Evolutionary conservation across 2,113 vertebrate species (phyloP).

Genomic region (Anarhynchus alexandrinus): DNA sequence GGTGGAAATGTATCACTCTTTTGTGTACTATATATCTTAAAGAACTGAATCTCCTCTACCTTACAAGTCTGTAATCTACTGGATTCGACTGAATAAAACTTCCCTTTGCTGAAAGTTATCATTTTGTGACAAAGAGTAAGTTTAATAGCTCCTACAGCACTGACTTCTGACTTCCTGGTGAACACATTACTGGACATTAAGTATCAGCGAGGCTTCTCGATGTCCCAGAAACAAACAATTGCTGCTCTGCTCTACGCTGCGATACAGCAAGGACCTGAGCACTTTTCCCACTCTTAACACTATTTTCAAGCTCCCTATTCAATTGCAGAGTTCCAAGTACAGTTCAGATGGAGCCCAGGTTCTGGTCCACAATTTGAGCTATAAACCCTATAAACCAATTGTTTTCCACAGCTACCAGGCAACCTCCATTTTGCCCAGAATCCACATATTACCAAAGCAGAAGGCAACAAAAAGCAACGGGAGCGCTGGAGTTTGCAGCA

Average conservation of each 20-base stretch:
- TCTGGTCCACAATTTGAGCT: neutral
- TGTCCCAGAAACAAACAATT: neutral
- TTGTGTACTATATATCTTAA: neutral
- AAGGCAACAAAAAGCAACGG: neutral
- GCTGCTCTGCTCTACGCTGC: neutral
- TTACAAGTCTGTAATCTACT: neutral
- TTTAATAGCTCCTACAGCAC: neutral
- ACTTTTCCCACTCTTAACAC: neutral
- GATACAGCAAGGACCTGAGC: neutral
- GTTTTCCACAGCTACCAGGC: neutral
- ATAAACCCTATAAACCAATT: neutral
- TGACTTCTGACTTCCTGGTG: neutral
- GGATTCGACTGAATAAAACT: neutral
- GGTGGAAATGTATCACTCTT: neutral
- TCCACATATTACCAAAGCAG: neutral
- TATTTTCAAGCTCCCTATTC: neutral
- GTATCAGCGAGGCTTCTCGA: neutral
- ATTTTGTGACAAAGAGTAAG: neutral
- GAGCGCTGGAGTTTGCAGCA: neutral
- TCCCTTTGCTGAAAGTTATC: neutral
- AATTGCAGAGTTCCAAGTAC: neutral
- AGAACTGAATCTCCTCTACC: neutral
- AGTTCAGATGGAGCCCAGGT: neutral
- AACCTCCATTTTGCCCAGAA: neutral
- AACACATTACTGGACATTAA: neutral